A percentile compares a stretch with the other conserved stretches of the same genome.
phyloP scores from a whole-genome alignment of 1,140 invertebrate species.

The Carcinoscorpius rotundicauda region DNA sequence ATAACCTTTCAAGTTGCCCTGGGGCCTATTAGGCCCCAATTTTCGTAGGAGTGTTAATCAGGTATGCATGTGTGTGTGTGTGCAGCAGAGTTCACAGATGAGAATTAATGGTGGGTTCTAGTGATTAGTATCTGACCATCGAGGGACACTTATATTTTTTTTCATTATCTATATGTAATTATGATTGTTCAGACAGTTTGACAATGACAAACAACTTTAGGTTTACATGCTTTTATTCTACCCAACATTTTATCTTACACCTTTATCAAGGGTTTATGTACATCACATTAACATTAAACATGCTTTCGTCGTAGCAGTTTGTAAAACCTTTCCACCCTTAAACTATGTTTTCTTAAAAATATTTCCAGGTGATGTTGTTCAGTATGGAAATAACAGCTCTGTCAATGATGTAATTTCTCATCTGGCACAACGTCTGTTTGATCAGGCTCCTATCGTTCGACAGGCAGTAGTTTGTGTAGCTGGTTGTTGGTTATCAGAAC shows the following conservation, averaged over 20 bases:
- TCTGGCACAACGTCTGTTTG: constrained; percentile 60
- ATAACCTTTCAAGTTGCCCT: no score
- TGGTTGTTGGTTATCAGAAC: constrained; percentile 50
- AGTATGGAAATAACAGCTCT: constrained; percentile 45
- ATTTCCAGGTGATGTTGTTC: constrained; percentile 41
- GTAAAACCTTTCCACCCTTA: not conserved
- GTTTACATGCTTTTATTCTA: no score
- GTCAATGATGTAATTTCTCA: constrained; percentile 48
- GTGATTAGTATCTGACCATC: no score
- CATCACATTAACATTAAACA: not conserved
- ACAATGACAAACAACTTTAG: no score
- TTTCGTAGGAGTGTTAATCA: no score
- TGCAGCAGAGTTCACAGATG: no score
- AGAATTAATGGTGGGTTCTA: no score
- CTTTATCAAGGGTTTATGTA: not conserved
- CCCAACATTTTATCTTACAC: not conserved
- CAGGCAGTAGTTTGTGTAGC: constrained; percentile 49
- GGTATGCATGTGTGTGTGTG: no score
- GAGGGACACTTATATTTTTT: no score
- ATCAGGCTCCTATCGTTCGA: constrained; percentile 53
- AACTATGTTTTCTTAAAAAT: constrained; percentile 9
- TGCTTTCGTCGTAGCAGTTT: not conserved
- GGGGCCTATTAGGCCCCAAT: no score
- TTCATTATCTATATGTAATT: no score
- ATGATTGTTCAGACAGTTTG: no score